Base-by-base conservation (phyloP, 2,888 invertebrate genomes). In the Ecliptopera silaceata region DNA sequence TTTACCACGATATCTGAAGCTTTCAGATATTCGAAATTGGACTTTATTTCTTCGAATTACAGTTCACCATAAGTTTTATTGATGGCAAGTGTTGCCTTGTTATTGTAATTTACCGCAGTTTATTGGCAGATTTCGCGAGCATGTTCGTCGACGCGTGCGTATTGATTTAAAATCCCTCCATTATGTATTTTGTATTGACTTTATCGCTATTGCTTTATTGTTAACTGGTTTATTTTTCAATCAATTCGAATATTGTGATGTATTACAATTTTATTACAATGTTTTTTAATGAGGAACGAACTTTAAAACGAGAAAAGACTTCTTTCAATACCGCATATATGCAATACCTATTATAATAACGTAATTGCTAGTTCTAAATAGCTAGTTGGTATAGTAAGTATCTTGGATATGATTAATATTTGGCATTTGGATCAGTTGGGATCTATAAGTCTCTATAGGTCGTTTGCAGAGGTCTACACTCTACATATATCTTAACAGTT, bases 81-180 rank as follows among this genome's bases (percentile, higher is more conserved):
- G 32, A 18, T 10, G 10, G 29, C 31, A 38, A 18, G 1, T 34
- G 34, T 29, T 17, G 39, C 13, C 45, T 39, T 26, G 26, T 44
- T 13, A 6, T 34, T 49, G 41, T 54, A 39, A 42, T 59, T 62
- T 46, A 51, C 29, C 51, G 46, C 38, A 41, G 12, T 39, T 56
- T 46, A 48, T 59, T 51, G 53, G 50, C 36, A 53, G 58, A 58
- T 63, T 60, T 52, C 51, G 44, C 51, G 55, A 55, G 51, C 39
- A 31, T 49, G 63, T 53, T 46, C 51, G 47, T 42, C 38, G 52
- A 52, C 61, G 56, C 64, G 45, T 58, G 52, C 29, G 20, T 45
- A 59, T 42, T 62, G 59, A 65, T 63, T 65, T 65, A 65, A 65
- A 54, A 61, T 50, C 42, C 49, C 43, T 47, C 56, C 54, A 56